Evolutionary conservation across 2,113 vertebrate species (phyloP).

Genomic region (Hippocampus comes): DNA sequence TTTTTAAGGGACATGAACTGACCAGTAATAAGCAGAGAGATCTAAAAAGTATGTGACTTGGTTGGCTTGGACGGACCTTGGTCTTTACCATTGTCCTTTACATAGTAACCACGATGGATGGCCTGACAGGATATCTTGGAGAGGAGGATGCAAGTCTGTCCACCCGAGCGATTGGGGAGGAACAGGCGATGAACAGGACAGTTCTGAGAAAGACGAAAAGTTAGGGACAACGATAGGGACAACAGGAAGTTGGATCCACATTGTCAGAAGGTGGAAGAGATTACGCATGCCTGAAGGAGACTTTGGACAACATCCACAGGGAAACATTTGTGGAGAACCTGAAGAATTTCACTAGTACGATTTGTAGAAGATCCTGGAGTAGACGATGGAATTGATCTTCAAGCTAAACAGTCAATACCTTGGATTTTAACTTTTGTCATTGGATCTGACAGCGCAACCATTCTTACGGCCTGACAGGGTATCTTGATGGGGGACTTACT

Average conservation of each 20-base stretch:
- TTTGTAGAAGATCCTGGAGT: background rate
- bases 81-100: background rate
- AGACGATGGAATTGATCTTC: no score
- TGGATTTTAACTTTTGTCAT: background rate
- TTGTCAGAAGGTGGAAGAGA: background rate
- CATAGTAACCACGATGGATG: background rate
- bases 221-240: background rate
- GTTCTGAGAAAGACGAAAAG: background rate
- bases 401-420: no score
- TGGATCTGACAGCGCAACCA: background rate
- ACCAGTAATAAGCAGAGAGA: background rate
- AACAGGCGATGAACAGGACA: background rate
- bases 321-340: background rate
- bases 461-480: background rate
- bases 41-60: background rate
- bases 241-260: no score
- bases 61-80: background rate
- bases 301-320: background rate
- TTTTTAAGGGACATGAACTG: background rate
- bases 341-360: background rate
- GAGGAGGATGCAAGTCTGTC: background rate
- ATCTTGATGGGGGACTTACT: background rate
- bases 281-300: background rate
- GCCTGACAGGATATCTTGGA: background rate
- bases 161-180: background rate